Base-by-base conservation (phyloP, 2,797 vertebrate genomes). In the Pangasius djambal region DNA sequence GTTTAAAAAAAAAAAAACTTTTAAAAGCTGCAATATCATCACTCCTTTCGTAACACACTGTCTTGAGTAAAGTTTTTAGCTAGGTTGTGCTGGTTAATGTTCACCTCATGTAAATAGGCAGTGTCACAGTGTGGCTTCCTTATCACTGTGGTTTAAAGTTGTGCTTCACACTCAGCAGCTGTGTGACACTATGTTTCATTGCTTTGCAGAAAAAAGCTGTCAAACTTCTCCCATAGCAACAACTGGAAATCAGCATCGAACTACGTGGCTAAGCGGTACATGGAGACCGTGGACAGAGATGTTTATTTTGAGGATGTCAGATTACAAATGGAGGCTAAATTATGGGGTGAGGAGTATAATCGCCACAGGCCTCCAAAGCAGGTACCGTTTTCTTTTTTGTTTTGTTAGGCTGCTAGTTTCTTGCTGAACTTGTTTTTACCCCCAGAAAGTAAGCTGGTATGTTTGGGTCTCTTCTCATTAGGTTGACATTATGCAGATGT, bases 401-500 rank as follows among this genome's bases (percentile, higher is more conserved):
- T 44, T 61, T 59, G 0, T 67, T n/a, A 20, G 10, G 4, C 6
- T 70, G 12, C 13, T 25, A 44, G 16, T 40, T 50, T 74, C 34
- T 7, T 52, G 74, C 16, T 77, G 10, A 28, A 63, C 4, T 52
- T 70, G 34, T 28, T 77, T 37, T 8, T 15, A 0, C 2, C 20
- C 1, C 10, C 34, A 82, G 10, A 83, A 61, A 74, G 52, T 22
- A 34, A 63, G 4, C 67, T 61, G 50, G 18, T 52, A 8, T 67
- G 16, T 84, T 67, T 48, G 15, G 37, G 25, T 40, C 25, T 31
- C 69, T 70, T 40, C 16, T 1, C 52, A 0, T 57, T 86, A 99
- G 99, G 98, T 99, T 93, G 99, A 99, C 94, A 99, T 99, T 92
- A 96, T 99, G 95, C 99, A 99, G 94, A 99, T 98, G 96, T 99